Evolutionary conservation across 2,797 vertebrate genomes (phyloP).

Genomic region (Fratercula arctica): DNA sequence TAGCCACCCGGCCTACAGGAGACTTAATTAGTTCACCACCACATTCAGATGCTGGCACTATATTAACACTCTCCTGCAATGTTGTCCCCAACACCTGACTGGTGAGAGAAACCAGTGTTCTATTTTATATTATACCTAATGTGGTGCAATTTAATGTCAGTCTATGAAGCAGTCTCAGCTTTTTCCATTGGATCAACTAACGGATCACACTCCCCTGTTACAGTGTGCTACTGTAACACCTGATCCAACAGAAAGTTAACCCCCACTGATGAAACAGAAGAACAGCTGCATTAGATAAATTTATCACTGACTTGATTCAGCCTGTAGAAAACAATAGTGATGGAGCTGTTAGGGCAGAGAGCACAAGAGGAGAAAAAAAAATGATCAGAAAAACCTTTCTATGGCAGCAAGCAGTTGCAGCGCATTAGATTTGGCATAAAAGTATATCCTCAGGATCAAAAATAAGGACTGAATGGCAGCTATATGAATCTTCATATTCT

Average conservation of each 20-base stretch:
- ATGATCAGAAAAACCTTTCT: neutral
- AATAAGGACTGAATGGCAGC: neutral
- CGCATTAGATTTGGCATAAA: neutral
- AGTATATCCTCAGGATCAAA: neutral
- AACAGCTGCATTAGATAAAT: neutral
- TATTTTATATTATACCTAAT: neutral
- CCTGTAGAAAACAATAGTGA: neutral
- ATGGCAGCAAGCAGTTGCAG: neutral
- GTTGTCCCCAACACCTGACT: neutral
- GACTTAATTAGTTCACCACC: too few species aligned
- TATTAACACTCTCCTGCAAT: neutral
- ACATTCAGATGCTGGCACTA: too few species aligned
- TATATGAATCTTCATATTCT: neutral
- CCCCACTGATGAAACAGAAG: neutral
- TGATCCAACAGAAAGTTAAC: neutral
- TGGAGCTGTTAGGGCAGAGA: neutral
- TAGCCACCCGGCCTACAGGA: neutral
- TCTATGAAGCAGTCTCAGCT: neutral
- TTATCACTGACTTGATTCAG: neutral
- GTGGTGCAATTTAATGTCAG: neutral
- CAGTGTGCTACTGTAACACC: neutral
- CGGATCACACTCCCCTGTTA: neutral
- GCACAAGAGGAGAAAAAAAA: neutral
- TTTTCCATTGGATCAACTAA: neutral
- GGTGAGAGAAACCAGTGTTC: neutral